These are phyloP conservation scores for Drosophila gaucha DNA, from an alignment of 2,888 invertebrate species.

Conservation along the genomic window DNA sequence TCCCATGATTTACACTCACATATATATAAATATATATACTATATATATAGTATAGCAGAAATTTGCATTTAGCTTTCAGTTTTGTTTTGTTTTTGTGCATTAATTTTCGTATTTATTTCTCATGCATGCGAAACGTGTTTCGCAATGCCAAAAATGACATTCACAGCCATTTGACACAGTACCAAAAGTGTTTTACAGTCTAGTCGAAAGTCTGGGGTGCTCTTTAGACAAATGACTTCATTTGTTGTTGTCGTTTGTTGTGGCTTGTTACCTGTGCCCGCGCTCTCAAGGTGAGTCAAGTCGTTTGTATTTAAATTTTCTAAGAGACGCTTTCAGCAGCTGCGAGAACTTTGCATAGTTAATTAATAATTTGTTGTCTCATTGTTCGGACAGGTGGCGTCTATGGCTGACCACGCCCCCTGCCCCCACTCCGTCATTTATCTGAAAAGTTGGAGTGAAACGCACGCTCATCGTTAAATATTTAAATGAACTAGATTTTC, in stretches of 20 bases:
- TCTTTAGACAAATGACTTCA: conserved; percentile 51
- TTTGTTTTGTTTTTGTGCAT: conserved; percentile 47
- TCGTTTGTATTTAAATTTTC: conserved; percentile 47
- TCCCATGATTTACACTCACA: conserved; percentile 11
- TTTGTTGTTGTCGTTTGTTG: conserved; percentile 19
- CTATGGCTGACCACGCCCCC: conserved; percentile 16
- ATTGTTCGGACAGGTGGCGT: conserved; percentile 53
- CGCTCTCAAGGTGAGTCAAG: conserved; percentile 41
- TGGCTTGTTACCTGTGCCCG: conserved; percentile 15
- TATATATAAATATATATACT: neutral
- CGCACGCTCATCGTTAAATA: conserved; percentile 59
- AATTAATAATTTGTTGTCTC: conserved; percentile 65
- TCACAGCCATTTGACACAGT: conserved; percentile 18
- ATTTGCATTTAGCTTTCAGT: conserved; percentile 46
- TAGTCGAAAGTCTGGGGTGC: conserved; percentile 6
- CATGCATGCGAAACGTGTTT: conserved; percentile 70
- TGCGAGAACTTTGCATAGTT: conserved; percentile 70
- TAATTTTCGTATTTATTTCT: conserved; percentile 39
- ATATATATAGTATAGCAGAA: conserved; percentile 8
- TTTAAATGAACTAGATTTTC: conserved; percentile 65
- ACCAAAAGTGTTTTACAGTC: neutral
- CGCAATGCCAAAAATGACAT: conserved; percentile 48
- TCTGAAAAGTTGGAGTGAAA: conserved; percentile 10
- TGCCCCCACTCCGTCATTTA: conserved; percentile 24
- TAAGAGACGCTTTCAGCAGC: conserved; percentile 22